These are phyloP conservation scores for Eidolon dupreanum DNA, from an alignment of 2,797 vertebrate genomes.

Conservation along the genomic window DNA sequence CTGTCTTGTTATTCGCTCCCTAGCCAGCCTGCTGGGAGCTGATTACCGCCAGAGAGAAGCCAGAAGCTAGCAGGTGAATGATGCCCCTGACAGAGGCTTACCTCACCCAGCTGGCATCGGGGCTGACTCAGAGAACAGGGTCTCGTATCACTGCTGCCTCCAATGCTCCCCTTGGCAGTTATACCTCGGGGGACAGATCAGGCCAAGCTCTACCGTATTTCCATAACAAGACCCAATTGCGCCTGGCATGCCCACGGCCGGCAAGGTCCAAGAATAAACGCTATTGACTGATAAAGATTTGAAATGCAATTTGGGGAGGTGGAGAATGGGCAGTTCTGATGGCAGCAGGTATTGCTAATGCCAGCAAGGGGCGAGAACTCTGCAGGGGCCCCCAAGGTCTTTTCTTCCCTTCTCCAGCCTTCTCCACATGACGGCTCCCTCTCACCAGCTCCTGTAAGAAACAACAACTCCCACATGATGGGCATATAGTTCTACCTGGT, in stretches of 20 bases:
- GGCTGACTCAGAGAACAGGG: slow-evolving; percentile 66
- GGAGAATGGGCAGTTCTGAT: not conserved
- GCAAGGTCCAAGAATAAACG: slow-evolving; percentile 28
- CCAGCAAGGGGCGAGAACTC: not conserved
- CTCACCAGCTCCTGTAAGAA: not conserved
- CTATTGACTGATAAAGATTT: not conserved
- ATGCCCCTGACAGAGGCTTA: not conserved
- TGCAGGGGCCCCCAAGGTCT: not conserved
- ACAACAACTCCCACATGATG: not conserved
- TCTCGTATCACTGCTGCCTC: slow-evolving; percentile 39
- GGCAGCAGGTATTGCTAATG: not conserved
- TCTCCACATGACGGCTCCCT: not conserved
- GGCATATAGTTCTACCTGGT: fast-evolving
- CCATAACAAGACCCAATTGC: not conserved
- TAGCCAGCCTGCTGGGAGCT: not conserved
- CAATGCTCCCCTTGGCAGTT: slow-evolving; percentile 43
- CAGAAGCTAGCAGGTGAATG: slow-evolving; percentile 67
- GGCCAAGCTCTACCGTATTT: not conserved
- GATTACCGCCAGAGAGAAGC: not conserved
- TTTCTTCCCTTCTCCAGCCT: not conserved
- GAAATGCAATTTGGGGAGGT: not conserved
- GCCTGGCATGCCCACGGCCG: not conserved
- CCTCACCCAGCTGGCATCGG: slow-evolving; percentile 55
- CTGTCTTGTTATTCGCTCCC: not conserved
- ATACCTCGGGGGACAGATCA: not conserved